These are phyloP conservation scores for Melieria crassipennis DNA, from an alignment of 2,888 invertebrate genomes.

Conservation along the genomic window DNA sequence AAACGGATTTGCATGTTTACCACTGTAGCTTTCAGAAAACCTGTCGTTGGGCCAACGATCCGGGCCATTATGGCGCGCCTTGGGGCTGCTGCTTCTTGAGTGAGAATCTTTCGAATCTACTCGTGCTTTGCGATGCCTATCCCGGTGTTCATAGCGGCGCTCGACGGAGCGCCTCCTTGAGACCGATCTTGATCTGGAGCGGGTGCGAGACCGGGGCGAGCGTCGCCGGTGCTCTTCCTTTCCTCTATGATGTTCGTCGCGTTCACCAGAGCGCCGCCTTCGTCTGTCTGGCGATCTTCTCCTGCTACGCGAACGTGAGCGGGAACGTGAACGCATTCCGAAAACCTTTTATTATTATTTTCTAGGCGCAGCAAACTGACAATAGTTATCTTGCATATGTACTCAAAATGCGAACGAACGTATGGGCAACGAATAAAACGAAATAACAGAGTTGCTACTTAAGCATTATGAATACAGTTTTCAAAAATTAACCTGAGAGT, in stretches of 20 bases:
- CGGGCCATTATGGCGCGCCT: constrained; percentile 13
- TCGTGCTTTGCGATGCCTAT: background rate
- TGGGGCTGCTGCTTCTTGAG: constrained; percentile 7
- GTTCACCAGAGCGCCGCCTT: background rate
- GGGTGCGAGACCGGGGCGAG: constrained; percentile 1
- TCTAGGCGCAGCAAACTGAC: background rate
- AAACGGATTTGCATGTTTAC: constrained; percentile 49
- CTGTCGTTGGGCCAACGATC: constrained; percentile 60
- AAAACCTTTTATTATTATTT: background rate
- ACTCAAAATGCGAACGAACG: background rate
- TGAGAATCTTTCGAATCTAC: background rate
- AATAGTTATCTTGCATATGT: background rate
- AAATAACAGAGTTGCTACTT: no score
- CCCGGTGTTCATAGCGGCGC: constrained; percentile 20
- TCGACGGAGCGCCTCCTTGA: constrained; percentile 31
- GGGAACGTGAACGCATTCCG: constrained; percentile 34
- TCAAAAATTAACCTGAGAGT: no score
- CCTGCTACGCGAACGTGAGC: constrained; percentile 35
- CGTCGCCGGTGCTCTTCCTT: constrained; percentile 24
- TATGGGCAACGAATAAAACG: no score
- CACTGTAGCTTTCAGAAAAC: constrained; percentile 44
- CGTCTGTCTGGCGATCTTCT: background rate
- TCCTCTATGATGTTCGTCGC: background rate
- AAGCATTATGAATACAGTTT: no score
- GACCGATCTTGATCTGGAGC: constrained; percentile 14